Percentiles rank a stretch among this genome's conserved stretches.
Conservation (phyloP, 2,113 vertebrate species). For the Etia nguti region DNA sequence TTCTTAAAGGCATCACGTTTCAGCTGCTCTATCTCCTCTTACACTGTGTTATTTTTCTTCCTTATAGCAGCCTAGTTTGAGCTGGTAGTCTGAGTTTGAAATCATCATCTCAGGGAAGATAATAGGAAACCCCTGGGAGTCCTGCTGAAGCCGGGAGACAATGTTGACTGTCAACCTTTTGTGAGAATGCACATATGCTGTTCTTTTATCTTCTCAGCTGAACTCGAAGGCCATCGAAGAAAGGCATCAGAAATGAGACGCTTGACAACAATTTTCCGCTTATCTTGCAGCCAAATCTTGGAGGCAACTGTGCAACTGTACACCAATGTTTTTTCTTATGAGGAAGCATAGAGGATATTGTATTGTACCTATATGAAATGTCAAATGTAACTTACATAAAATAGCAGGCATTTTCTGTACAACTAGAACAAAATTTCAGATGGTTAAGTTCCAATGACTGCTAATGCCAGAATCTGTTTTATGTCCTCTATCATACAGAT, state of each 20-base stretch:
- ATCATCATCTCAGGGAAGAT: conserved; percentile 31
- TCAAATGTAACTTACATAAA: not conserved
- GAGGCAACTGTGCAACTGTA: not conserved
- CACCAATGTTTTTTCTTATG: not conserved
- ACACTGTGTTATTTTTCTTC: not conserved
- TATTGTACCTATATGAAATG: not conserved
- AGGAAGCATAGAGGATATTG: not conserved
- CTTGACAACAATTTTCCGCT: not conserved
- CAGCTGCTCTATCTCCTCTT: not conserved
- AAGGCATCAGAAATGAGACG: not conserved
- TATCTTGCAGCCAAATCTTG: not conserved
- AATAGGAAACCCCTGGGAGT: conserved; percentile 52
- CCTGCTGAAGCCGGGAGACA: conserved; percentile 2
- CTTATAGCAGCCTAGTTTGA: conserved; percentile 5
- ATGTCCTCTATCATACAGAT: not conserved
- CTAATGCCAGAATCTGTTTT: not conserved
- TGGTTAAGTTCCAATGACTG: not conserved
- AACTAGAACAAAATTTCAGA: not conserved
- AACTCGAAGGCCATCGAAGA: not conserved
- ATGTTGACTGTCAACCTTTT: not conserved
- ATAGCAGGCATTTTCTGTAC: not conserved
- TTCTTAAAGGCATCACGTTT: conserved; percentile 3
- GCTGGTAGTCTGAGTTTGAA: conserved; percentile 18
- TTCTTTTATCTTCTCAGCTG: conserved; percentile 17
- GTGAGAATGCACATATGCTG: not conserved